A percentile compares a stretch with the other conserved stretches of the same genome.
Evolutionary conservation across 2,113 vertebrate genomes (phyloP).

Genomic region (Syrmaticus mikado): DNA sequence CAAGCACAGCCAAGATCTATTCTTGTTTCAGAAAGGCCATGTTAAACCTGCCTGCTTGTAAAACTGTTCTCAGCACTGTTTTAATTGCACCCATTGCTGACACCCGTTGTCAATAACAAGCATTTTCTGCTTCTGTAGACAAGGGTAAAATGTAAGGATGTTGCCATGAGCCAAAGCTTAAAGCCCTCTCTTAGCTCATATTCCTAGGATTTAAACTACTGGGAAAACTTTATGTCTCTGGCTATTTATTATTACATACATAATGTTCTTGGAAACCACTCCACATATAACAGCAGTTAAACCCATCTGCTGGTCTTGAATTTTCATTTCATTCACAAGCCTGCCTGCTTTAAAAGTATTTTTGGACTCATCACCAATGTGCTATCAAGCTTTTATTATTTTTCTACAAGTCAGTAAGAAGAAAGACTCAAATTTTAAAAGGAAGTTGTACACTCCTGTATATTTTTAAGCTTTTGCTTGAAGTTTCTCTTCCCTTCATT

Average conservation of each 20-base stretch:
- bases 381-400: slow-evolving; percentile 47
- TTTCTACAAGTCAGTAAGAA: slow-evolving; percentile 6
- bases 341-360: slow-evolving; percentile 42
- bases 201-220: slow-evolving; percentile 24
- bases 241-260: slow-evolving; percentile 65
- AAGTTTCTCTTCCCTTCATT: background rate
- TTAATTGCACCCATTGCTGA: slow-evolving; percentile 20
- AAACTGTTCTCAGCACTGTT: background rate
- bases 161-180: background rate
- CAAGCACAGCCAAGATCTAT: slow-evolving; percentile 23
- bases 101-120: background rate
- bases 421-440: background rate
- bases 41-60: slow-evolving; percentile 26
- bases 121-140: slow-evolving; percentile 11
- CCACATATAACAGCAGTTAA: slow-evolving; percentile 72
- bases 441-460: background rate
- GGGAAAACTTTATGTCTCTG: slow-evolving; percentile 49
- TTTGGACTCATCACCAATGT: slow-evolving; percentile 39
- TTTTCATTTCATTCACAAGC: slow-evolving; percentile 61
- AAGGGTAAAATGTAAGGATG: background rate
- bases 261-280: slow-evolving; percentile 78
- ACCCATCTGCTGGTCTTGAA: slow-evolving; percentile 74
- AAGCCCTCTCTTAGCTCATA: background rate
- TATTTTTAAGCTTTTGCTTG: background rate
- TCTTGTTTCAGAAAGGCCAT: slow-evolving; percentile 8